Percentiles rank a stretch among this genome's conserved stretches.
Evolutionary conservation across 1,140 invertebrate genomes (phyloP).

Genomic region (Dryas iulia): DNA sequence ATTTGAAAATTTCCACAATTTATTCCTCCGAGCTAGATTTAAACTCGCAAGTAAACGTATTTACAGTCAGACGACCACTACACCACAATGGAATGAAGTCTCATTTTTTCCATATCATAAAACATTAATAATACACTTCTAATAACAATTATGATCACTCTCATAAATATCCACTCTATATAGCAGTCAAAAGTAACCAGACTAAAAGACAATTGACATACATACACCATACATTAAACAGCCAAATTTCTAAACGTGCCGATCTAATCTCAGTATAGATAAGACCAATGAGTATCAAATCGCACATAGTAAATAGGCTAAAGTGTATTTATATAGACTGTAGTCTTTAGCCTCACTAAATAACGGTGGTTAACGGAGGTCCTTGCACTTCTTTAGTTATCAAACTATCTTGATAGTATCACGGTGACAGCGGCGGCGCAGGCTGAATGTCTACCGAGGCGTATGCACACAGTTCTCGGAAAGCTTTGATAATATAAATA

Average conservation of each 20-base stretch:
- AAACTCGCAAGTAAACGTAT: no score
- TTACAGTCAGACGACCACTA: no score
- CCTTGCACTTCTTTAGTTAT: conserved; percentile 50
- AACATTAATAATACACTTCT: no score
- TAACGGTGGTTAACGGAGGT: conserved; percentile 50
- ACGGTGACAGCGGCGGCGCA: conserved; percentile 43
- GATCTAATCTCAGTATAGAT: conserved; percentile 2
- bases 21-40: no score
- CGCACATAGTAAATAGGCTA: conserved; percentile 14
- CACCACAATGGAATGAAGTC: no score
- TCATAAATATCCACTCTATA: no score
- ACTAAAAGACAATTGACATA: background rate
- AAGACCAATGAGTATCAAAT: conserved; percentile 11
- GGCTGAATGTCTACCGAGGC: conserved; percentile 50
- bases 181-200: no score
- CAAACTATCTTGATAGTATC: conserved; percentile 48
- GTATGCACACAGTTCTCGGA: conserved; percentile 33
- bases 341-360: conserved; percentile 9
- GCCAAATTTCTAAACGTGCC: background rate
- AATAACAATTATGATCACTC: no score
- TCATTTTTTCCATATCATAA: no score
- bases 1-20: no score
- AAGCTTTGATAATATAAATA: conserved; percentile 25
- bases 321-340: background rate
- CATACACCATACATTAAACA: background rate